A percentile compares a stretch with the other conserved stretches of the same genome.
phyloP scores from a whole-genome alignment of 2,113 vertebrate species.

The Urocynchramus pylzowi region DNA sequence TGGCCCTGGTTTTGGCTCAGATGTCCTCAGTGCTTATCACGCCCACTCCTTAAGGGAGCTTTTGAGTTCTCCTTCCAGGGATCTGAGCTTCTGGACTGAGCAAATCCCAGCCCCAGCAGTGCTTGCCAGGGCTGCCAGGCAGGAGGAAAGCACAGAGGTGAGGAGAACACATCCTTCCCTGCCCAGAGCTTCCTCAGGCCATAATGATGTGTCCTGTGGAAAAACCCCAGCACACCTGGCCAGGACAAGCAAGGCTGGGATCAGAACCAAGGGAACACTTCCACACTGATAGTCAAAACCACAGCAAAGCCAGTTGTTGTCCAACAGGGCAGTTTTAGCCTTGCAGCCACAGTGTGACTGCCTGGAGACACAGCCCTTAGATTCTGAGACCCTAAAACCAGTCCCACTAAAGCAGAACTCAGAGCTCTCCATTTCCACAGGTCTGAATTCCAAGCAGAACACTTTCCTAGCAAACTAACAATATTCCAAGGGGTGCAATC shows the following conservation, averaged over 20 bases:
- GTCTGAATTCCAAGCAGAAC: neutral
- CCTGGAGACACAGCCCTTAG: neutral
- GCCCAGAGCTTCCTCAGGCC: neutral
- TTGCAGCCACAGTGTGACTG: neutral
- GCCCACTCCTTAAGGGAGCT: neutral
- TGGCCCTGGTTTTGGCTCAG: neutral
- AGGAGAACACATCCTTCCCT: neutral
- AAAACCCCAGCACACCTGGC: neutral
- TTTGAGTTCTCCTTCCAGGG: neutral
- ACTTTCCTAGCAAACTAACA: neutral
- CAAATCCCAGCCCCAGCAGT: neutral
- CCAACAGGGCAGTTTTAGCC: neutral
- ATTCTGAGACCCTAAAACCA: neutral
- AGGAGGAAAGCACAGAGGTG: neutral
- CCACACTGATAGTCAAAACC: accelerated
- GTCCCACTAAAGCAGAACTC: neutral
- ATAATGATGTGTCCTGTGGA: neutral
- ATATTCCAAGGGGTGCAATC: neutral
- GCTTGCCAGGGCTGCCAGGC: neutral
- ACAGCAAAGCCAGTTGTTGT: neutral
- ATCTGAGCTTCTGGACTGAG: neutral
- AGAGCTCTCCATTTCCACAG: neutral
- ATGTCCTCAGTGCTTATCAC: neutral
- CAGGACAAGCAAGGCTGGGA: neutral
- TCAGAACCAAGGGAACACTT: neutral